These are phyloP conservation scores for Chromis chromis DNA, from an alignment of 2,797 vertebrate genomes.

Conservation along the genomic window DNA sequence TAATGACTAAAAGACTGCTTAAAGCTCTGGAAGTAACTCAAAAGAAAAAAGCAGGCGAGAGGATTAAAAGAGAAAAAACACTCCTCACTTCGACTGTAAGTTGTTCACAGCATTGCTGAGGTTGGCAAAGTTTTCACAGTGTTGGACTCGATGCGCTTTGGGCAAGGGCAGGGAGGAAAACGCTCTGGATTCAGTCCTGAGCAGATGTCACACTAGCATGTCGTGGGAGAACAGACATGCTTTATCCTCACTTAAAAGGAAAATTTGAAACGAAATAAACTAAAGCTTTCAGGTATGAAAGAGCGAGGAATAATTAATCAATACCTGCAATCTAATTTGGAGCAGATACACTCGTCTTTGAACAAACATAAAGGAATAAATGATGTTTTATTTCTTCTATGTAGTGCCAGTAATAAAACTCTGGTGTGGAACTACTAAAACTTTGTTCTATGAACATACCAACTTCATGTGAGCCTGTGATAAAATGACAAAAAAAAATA, in stretches of 20 bases:
- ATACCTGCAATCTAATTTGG: neutral
- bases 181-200: slow-evolving; percentile 7
- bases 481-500: too few species aligned
- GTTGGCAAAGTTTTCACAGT: slow-evolving; percentile 19
- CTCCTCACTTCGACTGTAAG: neutral
- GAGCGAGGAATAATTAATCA: neutral
- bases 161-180: slow-evolving; percentile 8
- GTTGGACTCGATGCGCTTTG: slow-evolving; percentile 5
- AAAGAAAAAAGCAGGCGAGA: slow-evolving; percentile 38
- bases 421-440: too few species aligned
- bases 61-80: slow-evolving; percentile 33
- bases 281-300: neutral
- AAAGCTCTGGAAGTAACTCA: slow-evolving; percentile 34
- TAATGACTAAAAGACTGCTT: slow-evolving; percentile 8
- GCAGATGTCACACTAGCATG: slow-evolving; percentile 2
- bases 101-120: slow-evolving; percentile 16
- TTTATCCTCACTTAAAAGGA: neutral
- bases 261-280: neutral
- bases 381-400: neutral
- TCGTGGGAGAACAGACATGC: neutral
- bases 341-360: neutral
- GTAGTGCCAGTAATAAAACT: neutral
- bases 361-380: neutral
- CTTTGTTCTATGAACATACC: too few species aligned
- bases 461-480: too few species aligned